Evolutionary conservation across 2,888 invertebrate species (phyloP), one percentile per base, ranked within the genome.

Genomic region (Acrobasis repandana): DNA sequence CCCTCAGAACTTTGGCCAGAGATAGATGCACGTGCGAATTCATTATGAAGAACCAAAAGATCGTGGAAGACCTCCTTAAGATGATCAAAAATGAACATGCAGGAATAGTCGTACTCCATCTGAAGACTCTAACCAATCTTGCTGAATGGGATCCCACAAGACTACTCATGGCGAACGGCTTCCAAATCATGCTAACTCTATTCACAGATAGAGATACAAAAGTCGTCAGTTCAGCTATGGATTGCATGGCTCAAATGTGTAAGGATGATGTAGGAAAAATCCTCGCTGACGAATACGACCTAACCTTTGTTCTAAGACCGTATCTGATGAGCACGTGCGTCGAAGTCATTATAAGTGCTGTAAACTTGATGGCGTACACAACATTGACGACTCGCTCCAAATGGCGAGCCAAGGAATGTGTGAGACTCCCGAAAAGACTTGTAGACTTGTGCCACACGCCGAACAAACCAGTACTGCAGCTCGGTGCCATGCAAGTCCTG

Each of bases 401-500:
- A 70, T 91, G 91, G 91, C 82, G 90, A 0, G 85, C 84, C 0
- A 90, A 87, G 56, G 89, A 91, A 63, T 73, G 68, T 20, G 72
- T 75, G 9, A 81, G 83, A 0, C 61, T 91, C 2, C 83, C 85
- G 0, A 81, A 73, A 43, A 71, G 72, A 1, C 68, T 92, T 2
- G 79, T 88, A 0, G 36, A 63, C 0, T 69, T 90, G 3, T 82
- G 82, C 50, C 64, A 73, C 2, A 62, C 67, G 0, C 78, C 79
- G 0, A 85, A 80, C 62, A 75, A 71, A 2, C 89, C 90, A 0
- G n/a, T 80, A 9, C 61, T 92, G 1, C 91, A 91, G 60, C 34
- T 86, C 5, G 64, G 79, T 15, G 70, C 78, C 2, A 79, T 92
- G 77, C 88, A 90, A 62, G 82, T 87, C 0, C 63, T 92, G 38